These are phyloP conservation scores for Pandion haliaetus DNA, from an alignment of 2,113 vertebrate genomes.

Conservation along the genomic window DNA sequence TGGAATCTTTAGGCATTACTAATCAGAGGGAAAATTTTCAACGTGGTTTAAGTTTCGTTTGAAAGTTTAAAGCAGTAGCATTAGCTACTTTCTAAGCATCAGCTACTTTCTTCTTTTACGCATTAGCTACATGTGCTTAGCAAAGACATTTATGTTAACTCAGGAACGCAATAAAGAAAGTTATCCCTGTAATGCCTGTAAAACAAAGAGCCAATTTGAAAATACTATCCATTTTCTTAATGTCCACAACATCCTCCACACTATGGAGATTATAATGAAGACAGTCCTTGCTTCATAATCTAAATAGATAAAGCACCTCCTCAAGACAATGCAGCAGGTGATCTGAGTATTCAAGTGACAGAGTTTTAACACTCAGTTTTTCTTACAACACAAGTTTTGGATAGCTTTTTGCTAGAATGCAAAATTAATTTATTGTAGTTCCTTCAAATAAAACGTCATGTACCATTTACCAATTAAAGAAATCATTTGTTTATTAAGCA, in stretches of 20 bases:
- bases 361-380: not conserved
- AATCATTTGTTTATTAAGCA: not conserved
- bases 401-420: not conserved
- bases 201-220: not conserved
- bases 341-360: not conserved
- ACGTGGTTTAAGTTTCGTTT: not conserved
- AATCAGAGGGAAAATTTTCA: not conserved
- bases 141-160: not conserved
- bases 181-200: not conserved
- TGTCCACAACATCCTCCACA: not conserved
- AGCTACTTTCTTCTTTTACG: not conserved
- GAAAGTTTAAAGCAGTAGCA: not conserved
- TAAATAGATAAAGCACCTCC: not conserved
- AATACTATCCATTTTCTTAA: not conserved
- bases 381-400: not conserved
- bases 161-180: not conserved
- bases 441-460: not conserved
- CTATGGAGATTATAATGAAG: not conserved
- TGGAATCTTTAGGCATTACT: not conserved
- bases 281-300: not conserved
- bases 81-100: not conserved
- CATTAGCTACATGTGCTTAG: not conserved
- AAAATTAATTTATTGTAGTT: not conserved
- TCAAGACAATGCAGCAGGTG: not conserved
- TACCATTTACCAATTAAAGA: not conserved